A percentile compares a stretch with the other conserved stretches of the same genome.
Conservation (phyloP, 2,888 invertebrate species). For the Drosophila meridiana region DNA sequence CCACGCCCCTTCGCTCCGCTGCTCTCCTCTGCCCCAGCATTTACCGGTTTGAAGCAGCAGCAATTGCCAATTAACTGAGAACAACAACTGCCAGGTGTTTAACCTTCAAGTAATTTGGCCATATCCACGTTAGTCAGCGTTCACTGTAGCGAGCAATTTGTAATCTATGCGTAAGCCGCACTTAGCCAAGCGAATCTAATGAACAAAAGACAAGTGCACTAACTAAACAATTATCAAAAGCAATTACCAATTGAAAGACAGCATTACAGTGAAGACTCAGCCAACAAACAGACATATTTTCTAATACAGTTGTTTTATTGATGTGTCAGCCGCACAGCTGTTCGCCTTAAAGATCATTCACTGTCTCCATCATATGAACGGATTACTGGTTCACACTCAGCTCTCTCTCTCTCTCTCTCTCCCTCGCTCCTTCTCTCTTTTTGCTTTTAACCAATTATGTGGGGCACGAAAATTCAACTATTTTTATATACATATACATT, state of each 20-base stretch:
- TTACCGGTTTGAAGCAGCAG: slow-evolving; percentile 36
- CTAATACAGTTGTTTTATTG: not conserved
- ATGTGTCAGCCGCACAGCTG: not conserved
- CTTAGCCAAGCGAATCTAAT: slow-evolving; percentile 3
- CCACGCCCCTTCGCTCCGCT: slow-evolving; percentile 8
- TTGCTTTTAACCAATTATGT: not conserved
- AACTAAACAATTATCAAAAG: slow-evolving; percentile 4
- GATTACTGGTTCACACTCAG: not conserved
- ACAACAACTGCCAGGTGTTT: slow-evolving; percentile 25
- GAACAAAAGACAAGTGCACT: not conserved
- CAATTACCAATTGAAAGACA: not conserved
- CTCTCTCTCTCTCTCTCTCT: not conserved
- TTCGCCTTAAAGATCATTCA: not conserved
- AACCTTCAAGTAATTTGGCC: slow-evolving; percentile 9
- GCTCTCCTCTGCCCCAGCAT: not conserved
- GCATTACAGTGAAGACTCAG: not conserved
- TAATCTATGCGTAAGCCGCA: not conserved
- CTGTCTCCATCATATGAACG: not conserved
- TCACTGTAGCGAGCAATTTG: slow-evolving; percentile 18
- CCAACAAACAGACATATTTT: not conserved
- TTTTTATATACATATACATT: not conserved
- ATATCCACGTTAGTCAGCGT: not conserved
- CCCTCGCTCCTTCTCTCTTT: not conserved
- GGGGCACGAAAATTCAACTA: slow-evolving; percentile 9
- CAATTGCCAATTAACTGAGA: slow-evolving; percentile 31